phyloP scores from a whole-genome alignment of 2,797 vertebrate species.

The Botia kubotai region DNA sequence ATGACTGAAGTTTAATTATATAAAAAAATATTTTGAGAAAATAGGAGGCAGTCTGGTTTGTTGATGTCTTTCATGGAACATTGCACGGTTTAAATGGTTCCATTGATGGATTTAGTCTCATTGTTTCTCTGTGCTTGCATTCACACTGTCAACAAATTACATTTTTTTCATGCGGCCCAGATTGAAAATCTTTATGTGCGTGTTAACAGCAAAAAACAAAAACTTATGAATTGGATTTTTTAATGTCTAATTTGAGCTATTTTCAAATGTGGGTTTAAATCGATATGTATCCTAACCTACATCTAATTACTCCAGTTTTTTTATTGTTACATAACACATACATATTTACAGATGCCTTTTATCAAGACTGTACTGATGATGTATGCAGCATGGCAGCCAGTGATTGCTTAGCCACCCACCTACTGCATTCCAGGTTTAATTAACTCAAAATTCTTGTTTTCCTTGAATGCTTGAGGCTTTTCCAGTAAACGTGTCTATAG shows the following conservation, averaged over 20 bases:
- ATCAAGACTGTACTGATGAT: conserved; percentile 7
- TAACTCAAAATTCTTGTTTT: conserved; percentile 50
- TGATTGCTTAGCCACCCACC: conserved; percentile 52
- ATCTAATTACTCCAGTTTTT: not conserved
- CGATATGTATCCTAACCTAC: not conserved
- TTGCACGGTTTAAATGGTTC: not conserved
- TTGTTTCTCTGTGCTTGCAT: not conserved
- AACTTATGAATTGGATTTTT: not conserved
- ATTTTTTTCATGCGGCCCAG: not conserved
- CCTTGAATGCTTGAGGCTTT: conserved; percentile 31
- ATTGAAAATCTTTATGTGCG: not conserved
- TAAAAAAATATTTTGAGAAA: not conserved
- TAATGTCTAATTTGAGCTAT: not conserved
- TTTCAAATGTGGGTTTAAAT: not conserved
- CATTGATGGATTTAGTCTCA: conserved; percentile 1
- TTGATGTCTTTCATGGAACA: not conserved
- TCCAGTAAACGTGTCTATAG: conserved; percentile 51
- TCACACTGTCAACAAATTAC: not conserved
- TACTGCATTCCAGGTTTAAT: conserved; percentile 54
- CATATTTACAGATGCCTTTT: not conserved
- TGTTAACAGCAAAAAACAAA: not conserved
- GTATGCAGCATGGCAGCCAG: conserved; percentile 40
- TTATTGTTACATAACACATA: not conserved
- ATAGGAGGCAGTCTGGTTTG: not conserved
- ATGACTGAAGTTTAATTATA: not conserved